A percentile compares a stretch with the other conserved stretches of the same genome.
Evolutionary conservation across 1,140 invertebrate species (phyloP).

Genomic region (Zaprionus kolodkinae): DNA sequence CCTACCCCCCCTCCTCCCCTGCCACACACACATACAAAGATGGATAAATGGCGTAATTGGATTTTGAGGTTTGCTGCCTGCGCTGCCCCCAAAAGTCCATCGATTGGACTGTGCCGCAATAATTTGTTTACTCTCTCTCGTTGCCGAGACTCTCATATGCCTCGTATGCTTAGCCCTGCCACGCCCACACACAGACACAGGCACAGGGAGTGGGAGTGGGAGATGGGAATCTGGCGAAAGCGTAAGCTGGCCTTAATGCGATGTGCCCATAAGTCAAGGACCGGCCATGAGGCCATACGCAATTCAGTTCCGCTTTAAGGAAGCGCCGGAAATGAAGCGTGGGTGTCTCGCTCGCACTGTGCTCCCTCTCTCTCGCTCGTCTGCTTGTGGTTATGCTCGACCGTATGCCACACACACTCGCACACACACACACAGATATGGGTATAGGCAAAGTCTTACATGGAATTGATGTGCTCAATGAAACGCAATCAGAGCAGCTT

Average conservation of each 20-base stretch:
- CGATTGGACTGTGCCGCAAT: slow-evolving; percentile 33
- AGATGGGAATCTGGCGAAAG: slow-evolving; percentile 14
- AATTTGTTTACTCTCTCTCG: slow-evolving; percentile 52
- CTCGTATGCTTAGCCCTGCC: neutral
- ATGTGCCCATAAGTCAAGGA: slow-evolving; percentile 35
- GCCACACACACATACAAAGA: slow-evolving; percentile 7
- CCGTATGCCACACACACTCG: slow-evolving; percentile 43
- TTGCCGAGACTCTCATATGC: slow-evolving; percentile 2
- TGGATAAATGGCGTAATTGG: slow-evolving; percentile 40
- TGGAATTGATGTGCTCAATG: slow-evolving; percentile 57
- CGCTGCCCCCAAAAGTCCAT: slow-evolving; percentile 10
- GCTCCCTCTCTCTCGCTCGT: neutral
- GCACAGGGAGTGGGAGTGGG: neutral
- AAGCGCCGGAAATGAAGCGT: slow-evolving; percentile 55
- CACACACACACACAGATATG: neutral
- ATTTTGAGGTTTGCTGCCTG: slow-evolving; percentile 42
- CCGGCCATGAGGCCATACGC: slow-evolving; percentile 36
- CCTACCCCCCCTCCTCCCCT: neutral
- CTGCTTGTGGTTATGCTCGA: slow-evolving; percentile 11
- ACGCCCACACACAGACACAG: neutral
- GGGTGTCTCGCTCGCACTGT: slow-evolving; percentile 23
- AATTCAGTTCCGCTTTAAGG: slow-evolving; percentile 54
- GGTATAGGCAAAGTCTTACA: slow-evolving; percentile 45
- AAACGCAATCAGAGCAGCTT: slow-evolving; percentile 47
- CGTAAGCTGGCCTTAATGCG: slow-evolving; percentile 46